These are phyloP conservation scores for Amblyjoppa fuscipennis DNA, from an alignment of 2,888 invertebrate species.

Conservation along the genomic window DNA sequence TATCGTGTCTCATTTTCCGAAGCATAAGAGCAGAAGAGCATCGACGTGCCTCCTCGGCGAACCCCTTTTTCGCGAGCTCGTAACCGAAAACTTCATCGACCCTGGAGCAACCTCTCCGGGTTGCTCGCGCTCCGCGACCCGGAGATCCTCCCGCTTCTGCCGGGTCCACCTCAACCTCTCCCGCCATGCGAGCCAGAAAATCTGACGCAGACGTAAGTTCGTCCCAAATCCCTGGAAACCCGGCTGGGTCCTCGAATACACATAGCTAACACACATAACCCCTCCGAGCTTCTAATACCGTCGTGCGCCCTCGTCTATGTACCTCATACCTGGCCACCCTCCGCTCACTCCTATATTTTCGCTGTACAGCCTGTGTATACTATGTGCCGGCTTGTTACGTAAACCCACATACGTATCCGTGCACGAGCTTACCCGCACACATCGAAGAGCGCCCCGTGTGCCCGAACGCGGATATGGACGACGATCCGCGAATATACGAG, in stretches of 20 bases:
- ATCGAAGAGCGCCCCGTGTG: neutral
- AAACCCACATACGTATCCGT: slow-evolving; percentile 38
- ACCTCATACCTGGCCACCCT: slow-evolving; percentile 18
- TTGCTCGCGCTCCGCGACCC: slow-evolving; percentile 35
- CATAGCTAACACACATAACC: slow-evolving; percentile 16
- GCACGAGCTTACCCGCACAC: neutral
- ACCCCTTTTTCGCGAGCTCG: slow-evolving; percentile 21
- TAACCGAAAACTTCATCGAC: slow-evolving; percentile 64
- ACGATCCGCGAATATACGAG: slow-evolving; percentile 54
- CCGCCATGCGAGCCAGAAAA: slow-evolving; percentile 69
- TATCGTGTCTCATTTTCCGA: slow-evolving; percentile 25
- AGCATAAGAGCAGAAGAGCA: neutral
- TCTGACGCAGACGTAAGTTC: slow-evolving; percentile 72
- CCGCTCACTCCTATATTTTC: slow-evolving; percentile 27
- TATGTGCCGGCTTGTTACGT: slow-evolving; percentile 46
- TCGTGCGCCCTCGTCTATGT: neutral
- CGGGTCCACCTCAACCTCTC: slow-evolving; percentile 48
- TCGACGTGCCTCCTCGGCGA: slow-evolving; percentile 7
- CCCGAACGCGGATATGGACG: slow-evolving; percentile 4
- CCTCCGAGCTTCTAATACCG: slow-evolving; percentile 22
- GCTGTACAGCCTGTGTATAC: slow-evolving; percentile 6
- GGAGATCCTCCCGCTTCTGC: slow-evolving; percentile 57
- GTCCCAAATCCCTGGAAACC: slow-evolving; percentile 72
- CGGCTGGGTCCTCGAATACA: slow-evolving; percentile 58
- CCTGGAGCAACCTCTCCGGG: slow-evolving; percentile 53